Percentiles rank a stretch among this genome's conserved stretches.
Conservation (phyloP, 1,140 invertebrate species). For the Lasioglossum albipes region DNA sequence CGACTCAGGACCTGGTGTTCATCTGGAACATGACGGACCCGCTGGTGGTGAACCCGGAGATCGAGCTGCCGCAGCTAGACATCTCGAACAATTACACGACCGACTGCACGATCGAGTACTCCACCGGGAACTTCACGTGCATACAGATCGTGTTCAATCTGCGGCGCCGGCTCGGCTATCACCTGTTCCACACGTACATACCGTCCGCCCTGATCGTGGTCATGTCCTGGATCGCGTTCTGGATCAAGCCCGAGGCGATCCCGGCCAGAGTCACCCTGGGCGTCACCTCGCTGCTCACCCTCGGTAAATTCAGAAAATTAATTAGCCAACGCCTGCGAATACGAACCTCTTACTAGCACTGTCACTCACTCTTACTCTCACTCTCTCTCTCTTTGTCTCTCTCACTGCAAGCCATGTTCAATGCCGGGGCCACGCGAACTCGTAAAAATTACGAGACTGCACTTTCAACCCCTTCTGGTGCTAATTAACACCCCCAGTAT, state of each 20-base stretch:
- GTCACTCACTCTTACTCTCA: too few species aligned
- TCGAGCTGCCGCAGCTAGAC: constrained; percentile 92
- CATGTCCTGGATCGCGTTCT: constrained; percentile 96
- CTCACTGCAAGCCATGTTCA: too few species aligned
- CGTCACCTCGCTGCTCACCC: constrained; percentile 90
- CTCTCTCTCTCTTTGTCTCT: too few species aligned
- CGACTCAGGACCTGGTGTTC: constrained; percentile 90
- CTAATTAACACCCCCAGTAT: too few species aligned
- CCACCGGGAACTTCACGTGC: constrained; percentile 94
- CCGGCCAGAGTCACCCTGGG: constrained; percentile 90
- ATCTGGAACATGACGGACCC: constrained; percentile 94
- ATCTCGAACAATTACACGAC: constrained; percentile 93
- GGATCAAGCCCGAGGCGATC: constrained; percentile 95
- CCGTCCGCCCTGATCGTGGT: constrained; percentile 94
- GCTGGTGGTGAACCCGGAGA: constrained; percentile 91
- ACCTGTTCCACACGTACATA: constrained; percentile 94
- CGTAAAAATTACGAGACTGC: too few species aligned
- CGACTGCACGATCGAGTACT: constrained; percentile 93
- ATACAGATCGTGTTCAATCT: constrained; percentile 92
- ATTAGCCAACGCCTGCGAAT: too few species aligned
- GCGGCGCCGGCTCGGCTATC: constrained; percentile 90
- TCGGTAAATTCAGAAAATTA: constrained; percentile 81
- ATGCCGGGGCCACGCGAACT: too few species aligned
- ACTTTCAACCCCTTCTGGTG: too few species aligned
- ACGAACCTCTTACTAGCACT: too few species aligned